These are phyloP conservation scores for Astreopora myriophthalma DNA, from an alignment of 64 coral and sea anemone species.

Conservation along the genomic window DNA sequence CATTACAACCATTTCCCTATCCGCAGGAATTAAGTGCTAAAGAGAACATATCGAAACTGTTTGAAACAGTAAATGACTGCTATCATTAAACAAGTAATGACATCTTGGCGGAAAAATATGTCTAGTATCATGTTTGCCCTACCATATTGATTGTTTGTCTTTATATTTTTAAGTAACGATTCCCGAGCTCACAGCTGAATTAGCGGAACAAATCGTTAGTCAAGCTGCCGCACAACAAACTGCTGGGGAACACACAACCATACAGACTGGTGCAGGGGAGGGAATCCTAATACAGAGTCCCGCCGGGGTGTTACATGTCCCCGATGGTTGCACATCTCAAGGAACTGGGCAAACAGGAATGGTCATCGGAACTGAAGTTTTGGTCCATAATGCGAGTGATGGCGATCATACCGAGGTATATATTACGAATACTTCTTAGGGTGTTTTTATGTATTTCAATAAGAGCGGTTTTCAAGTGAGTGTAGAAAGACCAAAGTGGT, in stretches of 20 bases:
- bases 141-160: background rate
- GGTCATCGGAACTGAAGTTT: slow-evolving; percentile 23
- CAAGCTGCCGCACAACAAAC: slow-evolving; percentile 73
- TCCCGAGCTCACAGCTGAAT: slow-evolving; percentile 77
- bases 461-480: no score
- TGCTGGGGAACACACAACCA: background rate
- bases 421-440: background rate
- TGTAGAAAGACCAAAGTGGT: no score
- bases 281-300: slow-evolving; percentile 5
- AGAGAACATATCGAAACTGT: no score
- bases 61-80: no score
- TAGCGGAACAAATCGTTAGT: slow-evolving; percentile 82
- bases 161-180: slow-evolving; percentile 53
- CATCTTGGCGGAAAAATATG: no score
- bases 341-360: slow-evolving; percentile 12
- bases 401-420: slow-evolving; percentile 1
- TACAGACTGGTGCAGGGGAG: background rate
- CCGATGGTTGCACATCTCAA: background rate
- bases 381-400: background rate
- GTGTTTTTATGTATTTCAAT: no score
- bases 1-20: background rate
- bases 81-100: no score
- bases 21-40: no score
- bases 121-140: no score
- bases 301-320: slow-evolving; percentile 13